Evolutionary conservation across 2,888 invertebrate species (phyloP).

Genomic region (Oligia strigilis): DNA sequence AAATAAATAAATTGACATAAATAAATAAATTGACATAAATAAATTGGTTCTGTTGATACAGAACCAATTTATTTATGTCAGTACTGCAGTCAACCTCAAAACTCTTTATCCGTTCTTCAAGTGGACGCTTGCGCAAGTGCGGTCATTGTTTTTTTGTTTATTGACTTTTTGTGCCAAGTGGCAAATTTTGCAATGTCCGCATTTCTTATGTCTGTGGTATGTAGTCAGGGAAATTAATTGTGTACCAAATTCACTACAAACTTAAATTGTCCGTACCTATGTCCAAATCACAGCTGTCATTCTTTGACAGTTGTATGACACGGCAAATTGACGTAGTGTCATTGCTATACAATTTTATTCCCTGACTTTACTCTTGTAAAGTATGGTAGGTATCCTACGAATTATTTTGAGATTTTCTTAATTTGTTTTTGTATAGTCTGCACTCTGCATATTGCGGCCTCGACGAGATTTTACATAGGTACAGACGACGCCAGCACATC

Average conservation of each 20-base stretch:
- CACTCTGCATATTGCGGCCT: too few species aligned
- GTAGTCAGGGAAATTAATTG: neutral
- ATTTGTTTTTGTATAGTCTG: neutral
- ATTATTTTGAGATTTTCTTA: neutral
- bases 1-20: too few species aligned
- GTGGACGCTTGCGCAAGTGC: constrained; percentile 13
- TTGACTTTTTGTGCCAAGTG: neutral
- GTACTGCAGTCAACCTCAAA: neutral
- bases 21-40: too few species aligned
- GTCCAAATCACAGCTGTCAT: neutral
- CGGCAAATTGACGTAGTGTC: too few species aligned
- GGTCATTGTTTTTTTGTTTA: constrained; percentile 13
- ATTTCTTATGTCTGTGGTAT: neutral
- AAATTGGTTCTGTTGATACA: too few species aligned
- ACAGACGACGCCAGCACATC: too few species aligned
- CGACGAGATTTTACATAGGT: too few species aligned
- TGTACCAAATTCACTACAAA: neutral
- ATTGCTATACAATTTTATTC: too few species aligned
- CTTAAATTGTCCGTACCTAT: neutral
- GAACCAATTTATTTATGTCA: neutral
- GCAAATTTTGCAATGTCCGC: neutral
- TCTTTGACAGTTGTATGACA: neutral
- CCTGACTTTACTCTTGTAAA: neutral
- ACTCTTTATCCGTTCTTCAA: neutral
- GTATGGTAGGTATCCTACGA: neutral